Conservation (phyloP, 2,888 invertebrate genomes). For the Sesamia inferens region DNA sequence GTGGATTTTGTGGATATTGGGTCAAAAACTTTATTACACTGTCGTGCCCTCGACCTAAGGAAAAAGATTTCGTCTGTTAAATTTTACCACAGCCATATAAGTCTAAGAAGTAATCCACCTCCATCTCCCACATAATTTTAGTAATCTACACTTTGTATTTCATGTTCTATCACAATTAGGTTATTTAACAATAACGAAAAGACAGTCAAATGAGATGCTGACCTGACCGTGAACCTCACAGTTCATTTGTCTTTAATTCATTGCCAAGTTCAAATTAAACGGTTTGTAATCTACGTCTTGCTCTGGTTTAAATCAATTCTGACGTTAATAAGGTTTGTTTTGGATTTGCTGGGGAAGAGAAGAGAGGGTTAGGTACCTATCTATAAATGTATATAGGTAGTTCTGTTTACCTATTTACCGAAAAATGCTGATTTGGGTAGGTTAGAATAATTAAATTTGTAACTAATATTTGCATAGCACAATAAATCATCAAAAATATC, state of each 20-base stretch:
- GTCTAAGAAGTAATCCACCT: too few relatives aligned
- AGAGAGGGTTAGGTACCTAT: too few relatives aligned
- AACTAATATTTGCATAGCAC: neutral
- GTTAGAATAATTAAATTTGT: neutral
- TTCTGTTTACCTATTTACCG: too few relatives aligned
- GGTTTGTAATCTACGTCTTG: neutral
- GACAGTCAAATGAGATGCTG: neutral
- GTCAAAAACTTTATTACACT: too few relatives aligned
- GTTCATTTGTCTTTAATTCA: conserved; percentile 23
- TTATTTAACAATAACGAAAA: neutral
- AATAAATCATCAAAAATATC: neutral
- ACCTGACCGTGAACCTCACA: neutral
- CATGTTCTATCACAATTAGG: neutral
- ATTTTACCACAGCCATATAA: neutral
- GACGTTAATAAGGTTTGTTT: neutral
- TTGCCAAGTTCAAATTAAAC: conserved; percentile 29
- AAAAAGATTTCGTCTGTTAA: neutral
- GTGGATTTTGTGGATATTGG: too few relatives aligned
- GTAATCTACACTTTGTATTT: neutral
- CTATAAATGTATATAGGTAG: too few relatives aligned
- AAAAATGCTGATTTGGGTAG: neutral
- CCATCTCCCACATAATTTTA: neutral
- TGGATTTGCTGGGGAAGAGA: too few relatives aligned
- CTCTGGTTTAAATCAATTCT: neutral
- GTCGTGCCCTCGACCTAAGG: neutral